Evolutionary conservation across 2,888 invertebrate species (phyloP).

Genomic region (Hyppa rectilinea): DNA sequence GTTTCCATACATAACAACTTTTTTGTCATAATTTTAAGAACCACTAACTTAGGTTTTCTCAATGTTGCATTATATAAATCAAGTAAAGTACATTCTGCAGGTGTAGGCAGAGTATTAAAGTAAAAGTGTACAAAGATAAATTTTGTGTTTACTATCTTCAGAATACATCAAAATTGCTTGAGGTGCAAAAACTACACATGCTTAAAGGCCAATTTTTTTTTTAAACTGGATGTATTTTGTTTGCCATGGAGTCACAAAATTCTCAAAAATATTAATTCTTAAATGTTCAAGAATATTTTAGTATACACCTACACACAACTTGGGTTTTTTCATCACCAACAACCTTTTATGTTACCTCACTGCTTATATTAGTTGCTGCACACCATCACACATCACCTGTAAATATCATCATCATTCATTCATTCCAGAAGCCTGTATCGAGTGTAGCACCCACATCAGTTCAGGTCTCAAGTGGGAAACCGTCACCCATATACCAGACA

Average conservation of each 20-base stretch:
- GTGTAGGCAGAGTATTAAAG: background rate
- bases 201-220: background rate
- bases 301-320: background rate
- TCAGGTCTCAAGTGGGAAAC: constrained; percentile 92
- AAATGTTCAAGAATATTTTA: background rate
- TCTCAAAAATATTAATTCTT: background rate
- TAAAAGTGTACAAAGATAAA: background rate
- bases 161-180: background rate
- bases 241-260: background rate
- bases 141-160: background rate
- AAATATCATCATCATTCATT: constrained; percentile 88
- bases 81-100: background rate
- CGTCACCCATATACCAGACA: constrained; percentile 95
- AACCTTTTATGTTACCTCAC: constrained; percentile 1
- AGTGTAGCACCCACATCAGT: constrained; percentile 96
- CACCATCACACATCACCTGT: constrained; percentile 78
- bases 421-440: constrained; percentile 95
- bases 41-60: constrained; percentile 7
- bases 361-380: constrained; percentile 58
- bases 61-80: background rate
- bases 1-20: constrained; percentile 55
- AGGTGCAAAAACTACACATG: background rate
- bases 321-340: constrained; percentile 10
- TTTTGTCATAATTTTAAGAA: background rate
- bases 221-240: background rate